phyloP scores from a whole-genome alignment of 2,888 invertebrate genomes.

The Chymomyza fuscimana region DNA sequence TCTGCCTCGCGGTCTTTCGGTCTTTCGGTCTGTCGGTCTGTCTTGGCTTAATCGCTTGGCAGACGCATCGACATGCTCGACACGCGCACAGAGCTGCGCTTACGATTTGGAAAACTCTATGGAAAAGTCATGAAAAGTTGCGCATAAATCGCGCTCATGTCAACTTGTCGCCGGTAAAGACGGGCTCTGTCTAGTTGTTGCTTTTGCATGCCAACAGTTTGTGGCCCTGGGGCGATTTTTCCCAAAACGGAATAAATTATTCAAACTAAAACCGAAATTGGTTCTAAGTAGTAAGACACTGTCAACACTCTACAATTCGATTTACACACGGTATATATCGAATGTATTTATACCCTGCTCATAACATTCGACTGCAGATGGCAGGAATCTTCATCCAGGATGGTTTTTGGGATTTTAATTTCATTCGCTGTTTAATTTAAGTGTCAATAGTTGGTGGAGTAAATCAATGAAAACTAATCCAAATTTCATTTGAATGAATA shows the following conservation, averaged over 20 bases:
- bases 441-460: too few relatives aligned
- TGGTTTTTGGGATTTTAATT: too few relatives aligned
- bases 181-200: constrained; percentile 1
- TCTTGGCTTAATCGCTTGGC: not conserved
- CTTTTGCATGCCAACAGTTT: constrained; percentile 25
- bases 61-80: constrained; percentile 35
- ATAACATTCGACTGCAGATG: too few relatives aligned
- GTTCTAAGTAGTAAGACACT: too few relatives aligned
- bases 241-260: constrained; percentile 3
- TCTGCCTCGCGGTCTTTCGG: not conserved
- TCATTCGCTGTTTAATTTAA: too few relatives aligned
- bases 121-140: constrained; percentile 35
- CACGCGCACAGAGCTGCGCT: constrained; percentile 40
- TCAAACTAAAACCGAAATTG: not conserved
- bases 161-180: constrained; percentile 39
- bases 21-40: not conserved
- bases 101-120: not conserved
- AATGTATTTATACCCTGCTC: too few relatives aligned
- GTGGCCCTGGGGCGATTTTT: not conserved
- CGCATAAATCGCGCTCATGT: constrained; percentile 62
- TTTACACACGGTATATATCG: too few relatives aligned
- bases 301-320: too few relatives aligned
- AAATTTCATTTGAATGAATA: too few relatives aligned
- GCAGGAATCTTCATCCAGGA: too few relatives aligned
- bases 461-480: too few relatives aligned